Evolutionary conservation across 2,113 vertebrate species (phyloP), one percentile per base, ranked within the genome.

Genomic region (Entelurus aequoreus): DNA sequence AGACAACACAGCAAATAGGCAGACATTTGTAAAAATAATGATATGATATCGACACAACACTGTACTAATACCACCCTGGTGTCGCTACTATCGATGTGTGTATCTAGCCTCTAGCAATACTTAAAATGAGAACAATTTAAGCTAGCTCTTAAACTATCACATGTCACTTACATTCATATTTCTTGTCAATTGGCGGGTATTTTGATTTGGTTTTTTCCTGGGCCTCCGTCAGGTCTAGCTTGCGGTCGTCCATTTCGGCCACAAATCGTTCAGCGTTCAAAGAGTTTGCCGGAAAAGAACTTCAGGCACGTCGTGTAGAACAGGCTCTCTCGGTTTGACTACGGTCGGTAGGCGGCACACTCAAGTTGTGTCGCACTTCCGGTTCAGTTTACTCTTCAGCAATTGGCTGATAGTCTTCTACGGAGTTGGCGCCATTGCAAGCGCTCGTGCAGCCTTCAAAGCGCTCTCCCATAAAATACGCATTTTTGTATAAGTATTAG

Each of bases 91-190:
- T 28, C 28, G 3, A 28, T 28, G 28, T 28, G 28, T 28, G 28
- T 28, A 28, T 28, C 28, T 28, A 28, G 28, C 16, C 6, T 36
- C 46, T 42, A 44, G 5, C 2, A 10, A 40, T 15, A 2, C 4
- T n/a, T 49, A 35, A 19, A 54, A 6, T 15, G 2, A 36, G 2
- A 9, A 8, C 38, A 8, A 37, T 11, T 15, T 48, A 60, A 42
- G 62, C 37, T 64, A 48, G 35, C 53, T 15, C 7, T 38, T 8
- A 38, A n/a, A 7, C 5, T 1, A 48, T 19, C 5, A 13, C 12
- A 6, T 13, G 19, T 57, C 10, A 84, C 96, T 93, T 87, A 99
- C 97, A 99, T 58, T 98, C 96, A 7, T 98, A 96, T 61, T 98
- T 99, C 84, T 92, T 95, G 66, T 74, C 90, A 71, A 97, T 90